Base-by-base conservation (phyloP, 2,888 invertebrate species). In the Busseola fusca region DNA sequence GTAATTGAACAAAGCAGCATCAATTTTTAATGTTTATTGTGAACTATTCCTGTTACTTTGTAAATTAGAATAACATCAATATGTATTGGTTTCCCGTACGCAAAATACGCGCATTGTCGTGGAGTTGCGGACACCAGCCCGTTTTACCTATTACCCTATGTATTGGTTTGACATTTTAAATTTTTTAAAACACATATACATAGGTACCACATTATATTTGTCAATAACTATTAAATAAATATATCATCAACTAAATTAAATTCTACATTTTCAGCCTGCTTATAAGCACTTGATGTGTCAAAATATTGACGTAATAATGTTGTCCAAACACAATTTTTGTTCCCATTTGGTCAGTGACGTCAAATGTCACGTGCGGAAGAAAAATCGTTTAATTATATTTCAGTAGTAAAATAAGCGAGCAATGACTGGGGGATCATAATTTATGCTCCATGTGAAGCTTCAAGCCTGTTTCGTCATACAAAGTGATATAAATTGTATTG, bases 371-470 rank as follows among this genome's bases (percentile, higher is more conserved):
- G 37, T 56, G 57, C 18, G 56, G 12, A 25, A 59, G 48, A 25
- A 59, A 69, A 58, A 72, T 48, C 27, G 14, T 58, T 21, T 40
- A 58, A 54, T 69, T 30, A 69, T 59, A 57, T 54, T 52, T 69
- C 60, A 70, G 65, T 57, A 71, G 42, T 74, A 71, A 45, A 65
- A 48, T 16, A 69, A 59, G 52, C 25, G n/a, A 56, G 30, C 62
- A 58, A 86, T 88, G 88, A 87, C 86, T 85, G 83, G 84, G 89
- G 86, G 85, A 83, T 85, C 69, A 37, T 70, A 69, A 59, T 65
- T 76, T 73, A 54, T 63, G 82, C 77, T 83, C 84, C 57, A 74
- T 85, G 84, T 86, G 62, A 75, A 81, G 85, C 87, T 50, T 71
- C 67, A 58, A 74, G 86, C 85, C 63, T 81, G 81, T 87, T 82